A percentile compares a stretch with the other conserved stretches of the same genome.
These are phyloP conservation scores for Psix sp. DNA, from an alignment of 1,140 invertebrate species.

Conservation along the genomic window DNA sequence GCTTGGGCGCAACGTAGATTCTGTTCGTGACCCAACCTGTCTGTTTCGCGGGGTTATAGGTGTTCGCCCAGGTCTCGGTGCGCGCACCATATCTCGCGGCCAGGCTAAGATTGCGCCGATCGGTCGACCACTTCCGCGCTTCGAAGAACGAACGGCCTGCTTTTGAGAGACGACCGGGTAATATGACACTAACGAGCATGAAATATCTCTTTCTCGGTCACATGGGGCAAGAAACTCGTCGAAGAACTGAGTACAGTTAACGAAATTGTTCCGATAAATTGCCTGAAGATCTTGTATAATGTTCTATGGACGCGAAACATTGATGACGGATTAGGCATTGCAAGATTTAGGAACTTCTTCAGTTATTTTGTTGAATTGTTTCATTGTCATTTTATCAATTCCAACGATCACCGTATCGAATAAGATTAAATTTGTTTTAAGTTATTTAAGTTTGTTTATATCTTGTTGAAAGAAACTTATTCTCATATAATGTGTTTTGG, in stretches of 20 bases:
- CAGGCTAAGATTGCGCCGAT: constrained; percentile 64
- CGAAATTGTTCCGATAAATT: constrained; percentile 61
- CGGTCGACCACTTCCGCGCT: constrained; percentile 66
- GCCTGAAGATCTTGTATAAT: constrained; percentile 41
- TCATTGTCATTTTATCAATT: too few species aligned
- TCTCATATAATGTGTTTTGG: too few species aligned
- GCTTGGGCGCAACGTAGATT: constrained; percentile 51
- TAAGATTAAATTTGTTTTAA: too few species aligned
- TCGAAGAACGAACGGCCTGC: constrained; percentile 53
- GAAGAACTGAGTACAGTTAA: constrained; percentile 59
- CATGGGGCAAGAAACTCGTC: constrained; percentile 57
- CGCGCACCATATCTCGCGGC: constrained; percentile 68
- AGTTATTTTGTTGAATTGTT: too few species aligned
- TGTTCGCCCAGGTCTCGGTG: constrained; percentile 52
- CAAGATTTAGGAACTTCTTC: background rate
- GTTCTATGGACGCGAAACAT: constrained; percentile 16
- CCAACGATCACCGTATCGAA: too few species aligned
- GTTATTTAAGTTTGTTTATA: too few species aligned
- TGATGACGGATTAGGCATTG: constrained; percentile 36
- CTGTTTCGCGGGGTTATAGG: constrained; percentile 67
- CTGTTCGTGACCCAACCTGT: constrained; percentile 73
- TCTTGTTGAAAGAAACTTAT: too few species aligned
- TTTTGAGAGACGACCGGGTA: constrained; percentile 59
- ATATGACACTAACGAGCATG: constrained; percentile 62
- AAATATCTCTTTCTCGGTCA: constrained; percentile 60